phyloP scores from a whole-genome alignment of 2,113 vertebrate genomes.

The Bubalus kerabau region DNA sequence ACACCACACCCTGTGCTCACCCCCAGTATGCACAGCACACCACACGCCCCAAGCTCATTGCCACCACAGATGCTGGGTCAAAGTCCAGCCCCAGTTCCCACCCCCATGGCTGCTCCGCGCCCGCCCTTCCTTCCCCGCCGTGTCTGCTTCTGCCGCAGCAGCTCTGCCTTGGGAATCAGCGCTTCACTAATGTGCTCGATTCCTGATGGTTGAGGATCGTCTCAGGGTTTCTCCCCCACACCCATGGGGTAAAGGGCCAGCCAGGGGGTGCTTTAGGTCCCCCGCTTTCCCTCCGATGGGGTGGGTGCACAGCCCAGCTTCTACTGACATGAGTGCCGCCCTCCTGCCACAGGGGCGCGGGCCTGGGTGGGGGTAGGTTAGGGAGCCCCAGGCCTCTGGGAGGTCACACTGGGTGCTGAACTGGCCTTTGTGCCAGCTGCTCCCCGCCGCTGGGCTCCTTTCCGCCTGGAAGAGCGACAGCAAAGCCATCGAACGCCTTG shows the following conservation, averaged over 20 bases:
- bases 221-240: neutral
- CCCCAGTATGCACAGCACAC: fast-evolving
- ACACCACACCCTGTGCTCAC: too few relatives aligned
- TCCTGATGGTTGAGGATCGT: neutral
- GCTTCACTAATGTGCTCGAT: neutral
- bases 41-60: neutral
- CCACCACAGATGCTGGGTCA: neutral
- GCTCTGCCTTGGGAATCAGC: neutral
- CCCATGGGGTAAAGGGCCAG: neutral
- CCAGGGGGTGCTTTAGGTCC: neutral
- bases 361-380: neutral
- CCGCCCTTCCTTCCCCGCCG: neutral
- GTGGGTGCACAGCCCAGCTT: neutral
- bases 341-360: neutral
- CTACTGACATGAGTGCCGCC: neutral
- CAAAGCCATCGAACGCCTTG: neutral
- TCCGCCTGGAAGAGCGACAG: neutral
- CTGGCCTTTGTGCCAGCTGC: neutral
- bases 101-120: neutral
- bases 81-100: neutral
- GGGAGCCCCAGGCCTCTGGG: neutral
- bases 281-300: neutral
- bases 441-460: neutral
- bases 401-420: neutral
- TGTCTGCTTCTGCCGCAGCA: fast-evolving